phyloP scores from a whole-genome alignment of 2,113 vertebrate genomes.

The Salminus brasiliensis region DNA sequence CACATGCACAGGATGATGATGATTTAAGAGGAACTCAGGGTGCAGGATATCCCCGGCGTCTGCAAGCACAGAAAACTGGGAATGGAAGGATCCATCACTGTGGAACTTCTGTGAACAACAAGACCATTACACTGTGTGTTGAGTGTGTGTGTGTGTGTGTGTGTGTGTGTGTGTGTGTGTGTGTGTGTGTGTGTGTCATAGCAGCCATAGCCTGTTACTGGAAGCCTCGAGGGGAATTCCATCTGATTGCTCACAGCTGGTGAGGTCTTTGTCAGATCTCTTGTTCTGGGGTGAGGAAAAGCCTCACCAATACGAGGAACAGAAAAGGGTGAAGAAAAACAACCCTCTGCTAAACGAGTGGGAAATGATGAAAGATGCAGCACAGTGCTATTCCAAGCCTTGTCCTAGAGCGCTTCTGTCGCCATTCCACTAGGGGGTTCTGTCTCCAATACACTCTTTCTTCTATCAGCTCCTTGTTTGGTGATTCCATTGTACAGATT shows the following conservation, averaged over 20 bases:
- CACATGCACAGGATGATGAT: slow-evolving; percentile 10
- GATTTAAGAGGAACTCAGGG: slow-evolving; percentile 7
- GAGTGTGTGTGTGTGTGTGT: slow-evolving; percentile 12
- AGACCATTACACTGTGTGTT: slow-evolving; percentile 21
- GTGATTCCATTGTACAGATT: no score
- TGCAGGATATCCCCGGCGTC: background rate
- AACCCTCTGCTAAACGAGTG: background rate
- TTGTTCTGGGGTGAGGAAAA: slow-evolving; percentile 31
- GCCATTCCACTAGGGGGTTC: no score
- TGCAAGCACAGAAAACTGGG: slow-evolving; percentile 15
- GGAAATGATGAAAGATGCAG: background rate
- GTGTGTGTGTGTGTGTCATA: slow-evolving; percentile 35
- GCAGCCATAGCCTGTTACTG: slow-evolving; percentile 19
- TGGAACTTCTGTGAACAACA: background rate
- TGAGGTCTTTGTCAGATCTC: slow-evolving; percentile 39
- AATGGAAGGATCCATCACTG: background rate
- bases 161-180: slow-evolving; percentile 36
- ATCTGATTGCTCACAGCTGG: slow-evolving; percentile 51
- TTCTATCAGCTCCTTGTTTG: no score
- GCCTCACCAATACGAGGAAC: slow-evolving; percentile 27
- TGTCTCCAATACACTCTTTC: no score
- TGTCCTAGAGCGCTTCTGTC: no score
- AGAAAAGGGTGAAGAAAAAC: slow-evolving; percentile 21
- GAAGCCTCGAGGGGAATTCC: slow-evolving; percentile 39
- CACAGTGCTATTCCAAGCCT: background rate